A percentile compares a stretch with the other conserved stretches of the same genome.
These are phyloP conservation scores for Zaprionus ghesquierei DNA, from an alignment of 1,140 invertebrate genomes.

Conservation along the genomic window DNA sequence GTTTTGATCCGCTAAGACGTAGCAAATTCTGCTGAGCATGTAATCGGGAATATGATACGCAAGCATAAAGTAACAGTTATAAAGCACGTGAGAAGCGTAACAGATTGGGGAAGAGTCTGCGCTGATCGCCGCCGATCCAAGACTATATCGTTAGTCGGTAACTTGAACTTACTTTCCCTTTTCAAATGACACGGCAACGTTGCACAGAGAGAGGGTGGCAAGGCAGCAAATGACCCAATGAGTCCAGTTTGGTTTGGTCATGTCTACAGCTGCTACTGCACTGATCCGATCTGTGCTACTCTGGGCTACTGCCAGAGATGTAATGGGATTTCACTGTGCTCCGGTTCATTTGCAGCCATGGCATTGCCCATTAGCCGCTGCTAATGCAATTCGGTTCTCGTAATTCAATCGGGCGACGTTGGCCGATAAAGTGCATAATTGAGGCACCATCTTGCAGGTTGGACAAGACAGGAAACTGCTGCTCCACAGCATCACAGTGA, in stretches of 20 bases:
- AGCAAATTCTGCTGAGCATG: not conserved
- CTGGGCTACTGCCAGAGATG: not conserved
- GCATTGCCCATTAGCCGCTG: conserved; percentile 42
- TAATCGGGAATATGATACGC: not conserved
- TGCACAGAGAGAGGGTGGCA: not conserved
- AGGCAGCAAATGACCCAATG: not conserved
- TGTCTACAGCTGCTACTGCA: conserved; percentile 12
- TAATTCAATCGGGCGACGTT: conserved; percentile 48
- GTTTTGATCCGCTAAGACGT: not conserved
- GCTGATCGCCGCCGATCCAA: not conserved
- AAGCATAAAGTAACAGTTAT: not conserved
- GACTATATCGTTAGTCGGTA: not conserved
- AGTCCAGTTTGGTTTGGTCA: not conserved
- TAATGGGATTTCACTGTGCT: not conserved
- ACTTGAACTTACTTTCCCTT: not conserved
- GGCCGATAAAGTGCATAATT: conserved; percentile 61
- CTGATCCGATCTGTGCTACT: conserved; percentile 32
- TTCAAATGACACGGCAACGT: not conserved
- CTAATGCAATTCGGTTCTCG: conserved; percentile 50
- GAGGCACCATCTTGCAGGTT: conserved; percentile 25
- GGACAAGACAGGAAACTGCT: not conserved
- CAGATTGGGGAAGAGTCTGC: not conserved
- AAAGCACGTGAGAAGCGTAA: no score
- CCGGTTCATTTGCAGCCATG: conserved; percentile 13
- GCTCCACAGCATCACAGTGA: not conserved